phyloP scores from a whole-genome alignment of 2,113 vertebrate species.

The Ctenodactylus gundi region DNA sequence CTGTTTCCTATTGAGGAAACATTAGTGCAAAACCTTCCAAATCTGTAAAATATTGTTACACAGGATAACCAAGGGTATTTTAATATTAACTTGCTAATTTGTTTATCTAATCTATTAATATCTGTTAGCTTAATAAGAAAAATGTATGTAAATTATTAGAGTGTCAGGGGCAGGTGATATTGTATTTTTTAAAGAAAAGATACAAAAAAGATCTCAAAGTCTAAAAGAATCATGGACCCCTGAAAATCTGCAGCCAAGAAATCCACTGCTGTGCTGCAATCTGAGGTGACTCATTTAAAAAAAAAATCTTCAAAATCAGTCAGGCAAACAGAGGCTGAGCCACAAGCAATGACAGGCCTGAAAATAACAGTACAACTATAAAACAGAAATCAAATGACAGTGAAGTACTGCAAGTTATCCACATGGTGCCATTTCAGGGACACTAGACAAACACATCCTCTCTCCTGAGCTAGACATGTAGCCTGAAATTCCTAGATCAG shows the following conservation, averaged over 20 bases:
- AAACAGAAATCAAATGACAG: constrained; percentile 1
- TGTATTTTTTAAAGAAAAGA: not conserved
- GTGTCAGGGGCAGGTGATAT: not conserved
- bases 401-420: not conserved
- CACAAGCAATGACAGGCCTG: not conserved
- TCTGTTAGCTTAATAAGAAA: not conserved
- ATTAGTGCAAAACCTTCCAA: not conserved
- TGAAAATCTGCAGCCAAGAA: not conserved
- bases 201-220: not conserved
- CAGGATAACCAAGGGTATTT: not conserved
- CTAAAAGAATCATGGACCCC: not conserved
- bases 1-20: not conserved
- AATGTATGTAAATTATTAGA: not conserved
- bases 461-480: not conserved
- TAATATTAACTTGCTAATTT: not conserved
- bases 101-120: not conserved
- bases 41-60: not conserved
- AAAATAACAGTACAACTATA: not conserved
- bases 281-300: constrained; percentile 29
- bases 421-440: not conserved
- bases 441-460: not conserved
- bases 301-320: constrained; percentile 1
- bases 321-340: not conserved
- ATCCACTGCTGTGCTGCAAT: not conserved
- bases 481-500: not conserved